phyloP scores from a whole-genome alignment of 2,797 vertebrate species.

The Sebastes wilsoni region DNA sequence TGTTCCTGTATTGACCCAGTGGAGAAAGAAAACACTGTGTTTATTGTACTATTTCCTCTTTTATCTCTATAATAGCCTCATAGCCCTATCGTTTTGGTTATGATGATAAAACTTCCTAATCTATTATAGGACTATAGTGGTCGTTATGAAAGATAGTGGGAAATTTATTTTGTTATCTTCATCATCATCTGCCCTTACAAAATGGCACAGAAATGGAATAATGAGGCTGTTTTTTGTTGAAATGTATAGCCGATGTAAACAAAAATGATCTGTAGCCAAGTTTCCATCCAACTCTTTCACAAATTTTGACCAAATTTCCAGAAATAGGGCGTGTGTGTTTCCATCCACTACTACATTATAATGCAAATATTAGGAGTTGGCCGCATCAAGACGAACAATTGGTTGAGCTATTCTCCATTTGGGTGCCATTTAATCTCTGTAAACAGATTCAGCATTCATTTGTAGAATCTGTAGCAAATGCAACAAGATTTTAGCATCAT shows the following conservation, averaged over 20 bases:
- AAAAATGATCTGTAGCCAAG: not conserved
- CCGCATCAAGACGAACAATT: not conserved
- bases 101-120: not conserved
- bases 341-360: not conserved
- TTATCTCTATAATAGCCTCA: not conserved
- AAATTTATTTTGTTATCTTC: not conserved
- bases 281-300: rapidly evolving
- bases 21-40: not conserved
- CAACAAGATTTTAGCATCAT: not conserved
- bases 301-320: too few species aligned
- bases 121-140: not conserved
- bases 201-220: not conserved
- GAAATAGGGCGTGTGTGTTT: not conserved
- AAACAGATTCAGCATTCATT: not conserved
- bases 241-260: not conserved
- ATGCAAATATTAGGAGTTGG: not conserved
- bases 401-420: not conserved
- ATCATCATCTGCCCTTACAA: not conserved
- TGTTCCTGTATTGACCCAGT: not conserved
- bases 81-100: not conserved
- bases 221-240: not conserved
- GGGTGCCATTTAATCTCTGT: not conserved
- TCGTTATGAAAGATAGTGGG: not conserved
- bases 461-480: not conserved
- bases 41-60: not conserved